phyloP scores from a whole-genome alignment of 2,113 vertebrate species.

The Datnioides undecimradiatus region DNA sequence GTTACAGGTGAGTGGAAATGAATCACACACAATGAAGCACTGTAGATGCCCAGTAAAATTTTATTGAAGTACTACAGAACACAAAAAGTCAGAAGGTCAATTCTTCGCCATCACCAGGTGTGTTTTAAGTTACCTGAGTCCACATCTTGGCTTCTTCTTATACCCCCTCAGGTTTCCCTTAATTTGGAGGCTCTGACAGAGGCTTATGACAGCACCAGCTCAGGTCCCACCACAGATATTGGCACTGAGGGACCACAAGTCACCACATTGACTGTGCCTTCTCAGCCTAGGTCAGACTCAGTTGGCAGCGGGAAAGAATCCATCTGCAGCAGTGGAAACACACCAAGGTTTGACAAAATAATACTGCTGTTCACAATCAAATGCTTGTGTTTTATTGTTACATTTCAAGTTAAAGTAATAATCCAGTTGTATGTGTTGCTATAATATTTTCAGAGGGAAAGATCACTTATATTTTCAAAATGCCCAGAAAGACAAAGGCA shows the following conservation, averaged over 20 bases:
- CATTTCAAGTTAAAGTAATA: too few species aligned
- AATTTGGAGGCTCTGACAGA: slow-evolving; percentile 90
- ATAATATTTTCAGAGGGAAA: slow-evolving; percentile 82
- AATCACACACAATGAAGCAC: too few species aligned
- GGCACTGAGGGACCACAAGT: slow-evolving; percentile 67
- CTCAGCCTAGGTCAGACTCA: slow-evolving; percentile 48
- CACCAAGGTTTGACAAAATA: slow-evolving; percentile 85
- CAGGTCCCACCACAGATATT: slow-evolving; percentile 76
- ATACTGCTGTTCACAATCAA: background rate
- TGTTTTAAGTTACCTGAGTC: too few species aligned
- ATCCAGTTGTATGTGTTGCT: background rate
- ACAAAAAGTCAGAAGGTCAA: background rate
- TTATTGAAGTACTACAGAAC: background rate
- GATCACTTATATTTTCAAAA: slow-evolving; percentile 85
- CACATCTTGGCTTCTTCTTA: slow-evolving; percentile 28
- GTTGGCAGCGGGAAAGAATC: slow-evolving; percentile 71
- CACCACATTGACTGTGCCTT: slow-evolving; percentile 50
- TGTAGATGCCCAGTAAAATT: background rate
- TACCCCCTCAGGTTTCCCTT: slow-evolving; percentile 87
- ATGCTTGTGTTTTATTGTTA: slow-evolving; percentile 9
- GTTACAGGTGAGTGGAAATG: slow-evolving; percentile 86
- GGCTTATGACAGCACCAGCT: slow-evolving; percentile 84
- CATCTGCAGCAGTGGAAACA: slow-evolving; percentile 73
- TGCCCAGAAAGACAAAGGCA: slow-evolving; percentile 48
- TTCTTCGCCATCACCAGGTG: background rate